These are phyloP conservation scores for Drosophila kohkoa DNA, from an alignment of 1,140 invertebrate species.

Conservation along the genomic window DNA sequence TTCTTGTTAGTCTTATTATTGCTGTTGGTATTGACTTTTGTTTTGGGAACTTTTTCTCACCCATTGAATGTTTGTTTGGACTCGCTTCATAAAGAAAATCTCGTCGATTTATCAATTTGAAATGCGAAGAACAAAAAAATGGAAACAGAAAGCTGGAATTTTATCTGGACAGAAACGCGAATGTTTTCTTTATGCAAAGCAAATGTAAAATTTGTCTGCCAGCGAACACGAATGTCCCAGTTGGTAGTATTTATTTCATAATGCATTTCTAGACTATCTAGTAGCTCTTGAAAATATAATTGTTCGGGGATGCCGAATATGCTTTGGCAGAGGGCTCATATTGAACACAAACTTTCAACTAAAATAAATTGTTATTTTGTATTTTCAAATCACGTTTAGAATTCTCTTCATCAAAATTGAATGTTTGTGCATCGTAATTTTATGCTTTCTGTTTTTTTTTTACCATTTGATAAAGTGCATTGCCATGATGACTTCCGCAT, in stretches of 20 bases:
- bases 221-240: background rate
- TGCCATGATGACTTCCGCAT: background rate
- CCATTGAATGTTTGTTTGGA: conserved; percentile 44
- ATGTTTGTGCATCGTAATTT: conserved; percentile 7
- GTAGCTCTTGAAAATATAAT: background rate
- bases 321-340: background rate
- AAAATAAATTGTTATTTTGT: background rate
- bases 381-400: conserved; percentile 1
- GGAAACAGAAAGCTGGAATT: conserved; percentile 18
- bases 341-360: background rate
- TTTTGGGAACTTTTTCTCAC: conserved; percentile 52
- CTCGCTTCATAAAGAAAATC: conserved; percentile 65
- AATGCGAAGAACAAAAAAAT: conserved; percentile 30
- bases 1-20: conserved; percentile 26
- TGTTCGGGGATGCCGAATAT: background rate
- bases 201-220: conserved; percentile 9
- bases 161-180: conserved; percentile 28
- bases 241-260: background rate
- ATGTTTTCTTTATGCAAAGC: conserved; percentile 56
- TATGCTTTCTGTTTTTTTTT: background rate
- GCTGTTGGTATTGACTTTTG: conserved; percentile 42
- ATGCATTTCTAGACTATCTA: background rate
- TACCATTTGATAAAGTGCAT: background rate
- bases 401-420: conserved; percentile 20
- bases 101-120: conserved; percentile 61